Conservation (phyloP, 2,797 vertebrate species). For the Liasis olivaceus region DNA sequence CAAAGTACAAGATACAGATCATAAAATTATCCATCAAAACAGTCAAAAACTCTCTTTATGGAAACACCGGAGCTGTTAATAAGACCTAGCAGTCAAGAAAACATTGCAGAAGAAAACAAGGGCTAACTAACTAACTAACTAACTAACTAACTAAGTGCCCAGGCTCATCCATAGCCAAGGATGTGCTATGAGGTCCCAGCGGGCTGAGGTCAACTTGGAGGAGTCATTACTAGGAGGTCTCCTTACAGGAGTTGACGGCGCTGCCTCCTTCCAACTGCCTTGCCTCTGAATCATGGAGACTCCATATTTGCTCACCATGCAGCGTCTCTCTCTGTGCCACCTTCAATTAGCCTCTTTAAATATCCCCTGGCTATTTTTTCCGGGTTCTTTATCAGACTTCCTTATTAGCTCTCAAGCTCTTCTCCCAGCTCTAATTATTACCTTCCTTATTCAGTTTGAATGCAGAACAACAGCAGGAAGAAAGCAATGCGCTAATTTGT, state of each 20-base stretch:
- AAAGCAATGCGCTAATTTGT: not conserved
- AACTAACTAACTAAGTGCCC: not conserved
- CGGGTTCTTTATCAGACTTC: slow-evolving; percentile 36
- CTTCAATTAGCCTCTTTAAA: slow-evolving; percentile 31
- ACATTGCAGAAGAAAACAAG: not conserved
- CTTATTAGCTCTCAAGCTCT: slow-evolving; percentile 44
- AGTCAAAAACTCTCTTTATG: not conserved
- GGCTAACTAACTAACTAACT: not conserved
- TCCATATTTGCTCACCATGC: slow-evolving; percentile 17
- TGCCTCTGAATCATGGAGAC: not conserved
- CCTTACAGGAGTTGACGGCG: not conserved
- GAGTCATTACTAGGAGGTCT: not conserved
- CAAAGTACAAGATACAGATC: not conserved
- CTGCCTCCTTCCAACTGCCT: not conserved
- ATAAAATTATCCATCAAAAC: not conserved
- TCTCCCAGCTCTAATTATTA: slow-evolving; percentile 52
- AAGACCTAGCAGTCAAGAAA: not conserved
- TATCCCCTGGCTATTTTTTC: slow-evolving; percentile 56
- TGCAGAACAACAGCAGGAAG: slow-evolving; percentile 18
- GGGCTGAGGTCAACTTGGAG: not conserved
- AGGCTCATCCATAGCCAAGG: too few relatives aligned
- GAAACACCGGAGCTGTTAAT: not conserved
- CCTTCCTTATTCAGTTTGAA: not conserved
- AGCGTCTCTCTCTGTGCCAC: not conserved
- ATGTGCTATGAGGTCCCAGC: not conserved